A percentile compares a stretch with the other conserved stretches of the same genome.
These are phyloP conservation scores for Mustela erminea DNA, from an alignment of 2,797 vertebrate genomes.

Conservation along the genomic window DNA sequence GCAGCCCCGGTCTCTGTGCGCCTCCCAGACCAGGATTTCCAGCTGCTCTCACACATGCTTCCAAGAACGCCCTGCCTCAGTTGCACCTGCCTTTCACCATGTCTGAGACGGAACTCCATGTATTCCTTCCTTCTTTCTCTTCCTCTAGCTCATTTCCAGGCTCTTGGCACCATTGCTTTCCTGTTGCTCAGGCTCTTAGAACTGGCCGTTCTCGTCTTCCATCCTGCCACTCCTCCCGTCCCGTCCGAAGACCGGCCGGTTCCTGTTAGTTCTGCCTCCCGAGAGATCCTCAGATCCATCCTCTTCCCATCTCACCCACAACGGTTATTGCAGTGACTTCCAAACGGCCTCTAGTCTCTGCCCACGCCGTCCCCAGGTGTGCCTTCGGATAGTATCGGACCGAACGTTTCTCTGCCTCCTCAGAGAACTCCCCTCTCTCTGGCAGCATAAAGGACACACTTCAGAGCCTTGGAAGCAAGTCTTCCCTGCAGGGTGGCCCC, in stretches of 20 bases:
- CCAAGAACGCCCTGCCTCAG: neutral
- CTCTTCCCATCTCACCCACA: too few species aligned
- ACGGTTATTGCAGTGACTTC: neutral
- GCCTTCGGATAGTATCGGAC: neutral
- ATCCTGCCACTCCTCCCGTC: neutral
- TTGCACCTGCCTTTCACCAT: neutral
- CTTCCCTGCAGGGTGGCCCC: neutral
- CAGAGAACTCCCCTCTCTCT: neutral
- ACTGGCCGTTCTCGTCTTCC: neutral
- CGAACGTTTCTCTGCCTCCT: neutral
- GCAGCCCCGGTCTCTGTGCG: neutral
- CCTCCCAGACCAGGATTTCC: neutral
- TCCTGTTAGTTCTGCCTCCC: neutral
- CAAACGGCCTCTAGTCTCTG: neutral
- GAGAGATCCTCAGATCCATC: neutral
- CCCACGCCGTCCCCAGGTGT: rapidly evolving
- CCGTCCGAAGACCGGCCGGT: neutral
- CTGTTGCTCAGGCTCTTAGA: neutral
- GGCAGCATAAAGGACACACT: neutral
- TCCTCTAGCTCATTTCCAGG: neutral
- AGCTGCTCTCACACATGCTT: neutral
- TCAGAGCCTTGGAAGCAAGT: neutral
- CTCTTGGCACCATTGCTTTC: neutral
- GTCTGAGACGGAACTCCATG: neutral
- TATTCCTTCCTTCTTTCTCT: neutral